Evolutionary conservation across 2,113 vertebrate species (phyloP).

Genomic region (Chamaea fasciata): DNA sequence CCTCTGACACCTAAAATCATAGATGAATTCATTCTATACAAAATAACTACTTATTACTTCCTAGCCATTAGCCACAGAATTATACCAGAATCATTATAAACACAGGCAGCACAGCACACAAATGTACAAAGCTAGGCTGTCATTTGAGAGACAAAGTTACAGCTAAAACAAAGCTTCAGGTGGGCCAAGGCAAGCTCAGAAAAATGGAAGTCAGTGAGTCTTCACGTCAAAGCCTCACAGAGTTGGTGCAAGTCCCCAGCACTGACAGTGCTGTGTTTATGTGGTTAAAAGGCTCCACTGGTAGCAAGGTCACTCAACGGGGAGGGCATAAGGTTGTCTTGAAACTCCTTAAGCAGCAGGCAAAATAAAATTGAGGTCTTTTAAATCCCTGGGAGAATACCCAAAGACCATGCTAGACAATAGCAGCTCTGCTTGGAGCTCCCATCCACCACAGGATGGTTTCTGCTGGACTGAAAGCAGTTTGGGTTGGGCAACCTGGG

Average conservation of each 20-base stretch:
- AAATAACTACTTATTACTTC: background rate
- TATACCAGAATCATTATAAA: background rate
- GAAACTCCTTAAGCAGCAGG: background rate
- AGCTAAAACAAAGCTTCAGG: background rate
- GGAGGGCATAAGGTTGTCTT: background rate
- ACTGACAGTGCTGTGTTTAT: background rate
- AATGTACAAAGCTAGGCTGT: background rate
- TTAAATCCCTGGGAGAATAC: background rate
- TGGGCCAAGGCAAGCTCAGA: background rate
- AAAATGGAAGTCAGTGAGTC: background rate
- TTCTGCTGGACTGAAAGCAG: background rate
- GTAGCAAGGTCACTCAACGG: background rate
- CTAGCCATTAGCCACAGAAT: background rate
- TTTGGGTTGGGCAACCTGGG: background rate
- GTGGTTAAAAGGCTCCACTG: background rate
- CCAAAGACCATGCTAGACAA: background rate
- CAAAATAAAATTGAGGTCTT: background rate
- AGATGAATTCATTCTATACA: background rate
- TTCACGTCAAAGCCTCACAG: background rate
- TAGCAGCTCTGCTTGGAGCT: background rate
- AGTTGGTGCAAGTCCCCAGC: background rate
- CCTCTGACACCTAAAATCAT: background rate
- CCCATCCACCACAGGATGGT: accelerated
- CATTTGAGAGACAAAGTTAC: background rate
- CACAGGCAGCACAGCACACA: background rate